Conservation (phyloP, 2,113 vertebrate species). For the Phasianus colchicus region DNA sequence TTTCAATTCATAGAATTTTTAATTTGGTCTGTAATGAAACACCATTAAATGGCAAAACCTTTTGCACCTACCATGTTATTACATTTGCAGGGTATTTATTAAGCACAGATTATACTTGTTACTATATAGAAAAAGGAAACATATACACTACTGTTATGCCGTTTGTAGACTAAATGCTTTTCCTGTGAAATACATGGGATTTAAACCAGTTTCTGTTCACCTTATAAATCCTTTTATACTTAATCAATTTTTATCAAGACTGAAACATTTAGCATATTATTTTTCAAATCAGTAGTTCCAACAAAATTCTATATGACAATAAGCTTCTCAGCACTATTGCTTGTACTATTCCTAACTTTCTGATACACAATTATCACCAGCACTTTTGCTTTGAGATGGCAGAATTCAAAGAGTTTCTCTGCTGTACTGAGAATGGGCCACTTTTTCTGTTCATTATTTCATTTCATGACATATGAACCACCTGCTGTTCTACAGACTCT, state of each 20-base stretch:
- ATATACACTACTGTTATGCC: not conserved
- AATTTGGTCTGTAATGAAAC: not conserved
- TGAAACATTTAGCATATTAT: not conserved
- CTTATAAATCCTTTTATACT: not conserved
- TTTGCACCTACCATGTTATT: not conserved
- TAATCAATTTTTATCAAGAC: not conserved
- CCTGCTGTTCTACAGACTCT: not conserved
- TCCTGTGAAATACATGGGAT: not conserved
- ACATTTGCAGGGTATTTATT: not conserved
- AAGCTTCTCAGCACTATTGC: not conserved
- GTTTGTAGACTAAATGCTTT: not conserved
- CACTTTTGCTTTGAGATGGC: not conserved
- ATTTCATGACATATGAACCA: not conserved
- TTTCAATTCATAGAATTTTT: not conserved
- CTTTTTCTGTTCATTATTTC: not conserved
- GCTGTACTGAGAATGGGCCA: not conserved
- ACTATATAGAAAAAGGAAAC: not conserved
- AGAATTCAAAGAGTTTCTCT: not conserved
- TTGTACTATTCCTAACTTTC: not conserved
- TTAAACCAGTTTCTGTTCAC: not conserved
- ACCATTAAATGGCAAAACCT: not conserved
- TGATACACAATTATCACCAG: not conserved
- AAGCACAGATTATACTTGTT: not conserved
- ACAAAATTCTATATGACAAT: not conserved
- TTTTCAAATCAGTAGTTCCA: not conserved